Conservation (phyloP, 2,113 vertebrate genomes). For the Ophiodon elongatus region DNA sequence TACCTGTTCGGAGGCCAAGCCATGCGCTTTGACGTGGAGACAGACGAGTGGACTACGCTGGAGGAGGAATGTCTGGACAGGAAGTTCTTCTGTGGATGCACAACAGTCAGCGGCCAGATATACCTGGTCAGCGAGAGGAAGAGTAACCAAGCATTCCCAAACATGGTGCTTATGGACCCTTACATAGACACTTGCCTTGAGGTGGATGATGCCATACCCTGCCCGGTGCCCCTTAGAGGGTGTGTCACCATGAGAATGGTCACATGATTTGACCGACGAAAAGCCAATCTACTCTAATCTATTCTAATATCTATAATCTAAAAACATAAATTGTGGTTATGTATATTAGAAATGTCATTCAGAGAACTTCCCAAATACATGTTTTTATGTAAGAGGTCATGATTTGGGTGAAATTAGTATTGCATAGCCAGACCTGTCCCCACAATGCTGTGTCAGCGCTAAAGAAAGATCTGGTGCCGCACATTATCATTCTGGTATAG, state of each 20-base stretch:
- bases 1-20: constrained; percentile 90
- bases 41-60: constrained; percentile 88
- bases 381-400: background rate
- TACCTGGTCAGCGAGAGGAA: constrained; percentile 89
- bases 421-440: too few species aligned
- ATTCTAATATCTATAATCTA: background rate
- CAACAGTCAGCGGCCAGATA: constrained; percentile 85
- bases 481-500: too few species aligned
- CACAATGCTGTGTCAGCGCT: too few species aligned
- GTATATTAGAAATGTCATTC: background rate
- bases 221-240: constrained; percentile 88
- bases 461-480: too few species aligned
- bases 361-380: background rate
- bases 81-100: constrained; percentile 91
- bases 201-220: constrained; percentile 85
- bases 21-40: constrained; percentile 88
- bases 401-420: background rate
- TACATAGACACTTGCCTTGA: constrained; percentile 87
- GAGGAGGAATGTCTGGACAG: constrained; percentile 85
- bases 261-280: constrained; percentile 25
- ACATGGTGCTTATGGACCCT: constrained; percentile 88
- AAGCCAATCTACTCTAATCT: background rate
- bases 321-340: background rate
- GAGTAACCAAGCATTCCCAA: constrained; percentile 82
- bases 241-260: constrained; percentile 81